These are phyloP conservation scores for Heliconius hermathena DNA, from an alignment of 1,140 invertebrate species.

Conservation along the genomic window DNA sequence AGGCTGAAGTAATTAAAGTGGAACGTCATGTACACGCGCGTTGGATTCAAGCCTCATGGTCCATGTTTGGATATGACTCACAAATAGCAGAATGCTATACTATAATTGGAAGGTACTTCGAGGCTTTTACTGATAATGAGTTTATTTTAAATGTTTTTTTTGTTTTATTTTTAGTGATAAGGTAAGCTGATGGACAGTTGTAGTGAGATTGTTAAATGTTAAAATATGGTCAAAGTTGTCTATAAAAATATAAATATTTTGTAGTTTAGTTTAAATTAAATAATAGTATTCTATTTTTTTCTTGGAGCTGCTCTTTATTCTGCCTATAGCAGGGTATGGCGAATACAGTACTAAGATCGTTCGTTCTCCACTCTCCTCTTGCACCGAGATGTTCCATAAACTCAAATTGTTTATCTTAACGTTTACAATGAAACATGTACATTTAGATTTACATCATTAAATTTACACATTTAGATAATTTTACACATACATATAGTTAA, in stretches of 20 bases:
- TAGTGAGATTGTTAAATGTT: not conserved
- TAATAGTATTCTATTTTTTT: no score
- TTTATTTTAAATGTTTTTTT: not conserved
- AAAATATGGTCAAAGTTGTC: not conserved
- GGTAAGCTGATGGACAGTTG: not conserved
- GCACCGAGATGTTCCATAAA: no score
- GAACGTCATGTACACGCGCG: slow-evolving; percentile 15
- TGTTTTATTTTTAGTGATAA: slow-evolving; percentile 9
- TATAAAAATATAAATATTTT: not conserved
- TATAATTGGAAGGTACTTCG: not conserved
- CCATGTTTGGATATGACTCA: slow-evolving; percentile 1
- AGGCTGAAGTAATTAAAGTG: slow-evolving; percentile 31
- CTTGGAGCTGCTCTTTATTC: no score
- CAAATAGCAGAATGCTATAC: not conserved
- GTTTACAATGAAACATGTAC: not conserved
- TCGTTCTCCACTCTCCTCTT: no score
- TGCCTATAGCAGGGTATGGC: no score
- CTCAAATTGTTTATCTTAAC: no score
- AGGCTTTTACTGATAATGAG: not conserved
- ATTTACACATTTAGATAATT: no score
- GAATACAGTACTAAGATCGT: no score
- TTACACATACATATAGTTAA: not conserved
- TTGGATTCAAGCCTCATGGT: not conserved
- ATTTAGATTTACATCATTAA: not conserved
- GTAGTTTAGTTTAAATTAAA: no score